A percentile compares a stretch with the other conserved stretches of the same genome.
Evolutionary conservation across 1,140 invertebrate species (phyloP).

Genomic region (Lepidurus apus): DNA sequence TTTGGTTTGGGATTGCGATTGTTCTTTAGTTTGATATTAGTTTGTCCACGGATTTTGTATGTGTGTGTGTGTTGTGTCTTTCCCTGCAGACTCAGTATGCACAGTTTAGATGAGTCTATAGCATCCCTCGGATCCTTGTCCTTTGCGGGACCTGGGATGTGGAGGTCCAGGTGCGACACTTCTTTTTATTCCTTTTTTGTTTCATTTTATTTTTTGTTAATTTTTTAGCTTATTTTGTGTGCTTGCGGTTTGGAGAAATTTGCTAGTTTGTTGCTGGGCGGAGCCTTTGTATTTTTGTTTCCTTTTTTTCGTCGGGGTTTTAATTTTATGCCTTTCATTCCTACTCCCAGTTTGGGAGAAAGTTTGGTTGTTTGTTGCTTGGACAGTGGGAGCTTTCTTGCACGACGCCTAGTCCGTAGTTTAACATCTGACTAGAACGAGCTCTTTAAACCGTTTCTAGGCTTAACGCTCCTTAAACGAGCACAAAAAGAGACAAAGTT

Average conservation of each 20-base stretch:
- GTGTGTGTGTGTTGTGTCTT: constrained; percentile 31
- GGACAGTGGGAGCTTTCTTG: too few relatives aligned
- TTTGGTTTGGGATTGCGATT: background rate
- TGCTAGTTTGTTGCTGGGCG: background rate
- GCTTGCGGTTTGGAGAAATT: background rate
- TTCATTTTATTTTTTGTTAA: constrained; percentile 4
- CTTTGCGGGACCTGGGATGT: constrained; percentile 37
- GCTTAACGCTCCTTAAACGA: too few relatives aligned
- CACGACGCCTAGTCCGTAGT: too few relatives aligned
- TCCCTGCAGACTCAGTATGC: constrained; percentile 31
- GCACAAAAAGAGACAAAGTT: background rate
- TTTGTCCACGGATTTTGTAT: constrained; percentile 16
- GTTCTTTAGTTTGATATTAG: background rate
- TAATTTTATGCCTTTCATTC: too few relatives aligned
- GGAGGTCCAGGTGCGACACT: constrained; percentile 39
- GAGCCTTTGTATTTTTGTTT: too few relatives aligned
- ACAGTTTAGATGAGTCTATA: constrained; percentile 34
- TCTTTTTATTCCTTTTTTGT: constrained; percentile 32
- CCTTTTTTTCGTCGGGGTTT: too few relatives aligned
- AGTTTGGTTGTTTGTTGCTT: too few relatives aligned
- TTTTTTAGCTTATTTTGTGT: background rate
- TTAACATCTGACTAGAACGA: too few relatives aligned
- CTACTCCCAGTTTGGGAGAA: too few relatives aligned
- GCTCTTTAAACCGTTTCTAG: too few relatives aligned
- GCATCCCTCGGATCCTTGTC: constrained; percentile 32